These are phyloP conservation scores for Heliconius charithonia DNA, from an alignment of 2,888 invertebrate species.

Conservation along the genomic window DNA sequence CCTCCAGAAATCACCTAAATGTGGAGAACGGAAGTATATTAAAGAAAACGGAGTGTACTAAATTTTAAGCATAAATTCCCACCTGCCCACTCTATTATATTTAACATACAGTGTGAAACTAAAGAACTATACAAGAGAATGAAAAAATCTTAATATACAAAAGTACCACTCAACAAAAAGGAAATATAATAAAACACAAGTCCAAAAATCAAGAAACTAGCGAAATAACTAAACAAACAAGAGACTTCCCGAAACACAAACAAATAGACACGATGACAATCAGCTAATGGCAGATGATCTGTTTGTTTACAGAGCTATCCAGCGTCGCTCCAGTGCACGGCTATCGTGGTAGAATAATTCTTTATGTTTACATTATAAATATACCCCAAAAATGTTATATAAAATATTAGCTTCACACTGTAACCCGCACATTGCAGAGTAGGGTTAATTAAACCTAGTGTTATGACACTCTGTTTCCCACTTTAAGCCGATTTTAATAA, in stretches of 20 bases:
- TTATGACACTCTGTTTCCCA: no score
- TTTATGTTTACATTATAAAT: conserved; percentile 7
- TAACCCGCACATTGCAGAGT: not conserved
- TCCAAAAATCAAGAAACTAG: not conserved
- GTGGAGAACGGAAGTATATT: no score
- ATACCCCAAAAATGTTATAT: not conserved
- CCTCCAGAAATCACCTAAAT: no score
- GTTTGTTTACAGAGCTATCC: conserved; percentile 68
- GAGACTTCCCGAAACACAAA: conserved; percentile 34
- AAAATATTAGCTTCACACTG: not conserved
- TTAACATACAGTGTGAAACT: not conserved
- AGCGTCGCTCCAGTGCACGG: conserved; percentile 30
- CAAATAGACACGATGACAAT: conserved; percentile 56
- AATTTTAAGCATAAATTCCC: no score
- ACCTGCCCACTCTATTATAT: no score
- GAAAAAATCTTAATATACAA: not conserved
- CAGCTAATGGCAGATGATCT: conserved; percentile 69
- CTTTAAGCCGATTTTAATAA: not conserved
- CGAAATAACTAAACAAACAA: conserved; percentile 31
- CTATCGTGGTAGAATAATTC: conserved; percentile 21
- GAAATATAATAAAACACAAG: not conserved
- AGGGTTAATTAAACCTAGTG: no score
- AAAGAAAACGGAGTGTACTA: no score
- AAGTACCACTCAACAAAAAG: not conserved
- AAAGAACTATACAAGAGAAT: not conserved